These are phyloP conservation scores for Halictus rubicundus DNA, from an alignment of 1,140 invertebrate species.

Conservation along the genomic window DNA sequence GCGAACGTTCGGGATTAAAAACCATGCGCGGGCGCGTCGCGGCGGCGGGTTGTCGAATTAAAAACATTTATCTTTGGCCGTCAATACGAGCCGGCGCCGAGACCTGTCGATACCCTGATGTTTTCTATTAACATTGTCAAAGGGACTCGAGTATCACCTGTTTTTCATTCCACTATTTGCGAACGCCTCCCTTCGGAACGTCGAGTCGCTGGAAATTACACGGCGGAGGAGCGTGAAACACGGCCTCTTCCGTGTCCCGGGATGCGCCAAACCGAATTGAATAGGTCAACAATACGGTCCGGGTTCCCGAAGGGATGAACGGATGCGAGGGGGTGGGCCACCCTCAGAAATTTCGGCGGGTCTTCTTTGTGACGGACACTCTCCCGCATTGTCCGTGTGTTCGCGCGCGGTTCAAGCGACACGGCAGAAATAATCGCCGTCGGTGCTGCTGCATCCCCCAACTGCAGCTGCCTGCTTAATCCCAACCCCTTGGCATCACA, in stretches of 20 bases:
- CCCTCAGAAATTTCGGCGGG: slow-evolving; percentile 35
- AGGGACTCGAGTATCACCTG: background rate
- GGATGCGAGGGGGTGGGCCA: background rate
- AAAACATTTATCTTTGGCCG: background rate
- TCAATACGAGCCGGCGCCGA: background rate
- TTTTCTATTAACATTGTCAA: slow-evolving; percentile 23
- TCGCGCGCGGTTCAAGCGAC: slow-evolving; percentile 49
- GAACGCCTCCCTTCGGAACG: background rate
- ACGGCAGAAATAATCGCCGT: slow-evolving; percentile 54
- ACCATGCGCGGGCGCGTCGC: background rate
- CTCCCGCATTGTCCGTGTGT: slow-evolving; percentile 18
- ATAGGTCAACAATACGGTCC: slow-evolving; percentile 19
- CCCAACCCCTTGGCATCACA: slow-evolving; percentile 14
- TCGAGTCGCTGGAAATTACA: slow-evolving; percentile 16
- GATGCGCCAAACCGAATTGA: slow-evolving; percentile 15
- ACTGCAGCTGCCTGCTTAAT: slow-evolving; percentile 41
- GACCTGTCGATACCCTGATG: background rate
- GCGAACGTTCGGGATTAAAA: background rate
- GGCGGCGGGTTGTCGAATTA: background rate
- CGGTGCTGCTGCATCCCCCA: slow-evolving; percentile 30
- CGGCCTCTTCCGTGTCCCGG: background rate
- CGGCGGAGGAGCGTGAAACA: background rate
- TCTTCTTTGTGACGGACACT: slow-evolving; percentile 57
- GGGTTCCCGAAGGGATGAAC: slow-evolving; percentile 25
- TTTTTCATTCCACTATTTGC: slow-evolving; percentile 1